phyloP scores from a whole-genome alignment of 1,140 invertebrate species.

The Conopomorpha cramerella region DNA sequence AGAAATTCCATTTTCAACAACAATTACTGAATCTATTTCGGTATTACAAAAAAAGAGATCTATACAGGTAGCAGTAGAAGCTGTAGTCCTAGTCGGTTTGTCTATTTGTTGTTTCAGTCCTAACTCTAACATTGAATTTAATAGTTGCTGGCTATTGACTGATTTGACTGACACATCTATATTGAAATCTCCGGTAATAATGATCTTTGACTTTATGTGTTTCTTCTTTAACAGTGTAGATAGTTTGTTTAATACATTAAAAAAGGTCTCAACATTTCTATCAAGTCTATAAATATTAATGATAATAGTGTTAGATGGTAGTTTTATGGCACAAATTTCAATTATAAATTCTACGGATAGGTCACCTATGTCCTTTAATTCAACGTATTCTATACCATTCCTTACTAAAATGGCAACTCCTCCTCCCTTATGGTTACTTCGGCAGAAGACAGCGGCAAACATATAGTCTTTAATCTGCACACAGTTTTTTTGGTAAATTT shows the following conservation, averaged over 20 bases:
- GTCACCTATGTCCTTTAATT: neutral
- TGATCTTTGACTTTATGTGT: neutral
- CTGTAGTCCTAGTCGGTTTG: neutral
- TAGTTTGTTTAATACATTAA: neutral
- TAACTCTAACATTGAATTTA: neutral
- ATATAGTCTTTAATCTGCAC: neutral
- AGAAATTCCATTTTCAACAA: conserved; percentile 3
- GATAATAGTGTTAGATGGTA: conserved; percentile 1
- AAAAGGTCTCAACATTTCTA: neutral
- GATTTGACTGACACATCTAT: neutral
- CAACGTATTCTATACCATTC: neutral
- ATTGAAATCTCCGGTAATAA: too few species aligned
- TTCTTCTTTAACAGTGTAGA: neutral
- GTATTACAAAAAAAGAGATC: conserved; percentile 1
- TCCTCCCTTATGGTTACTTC: neutral
- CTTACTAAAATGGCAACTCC: conserved; percentile 2
- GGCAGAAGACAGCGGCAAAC: conserved; percentile 1
- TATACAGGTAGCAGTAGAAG: neutral
- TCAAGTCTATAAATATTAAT: conserved; percentile 1
- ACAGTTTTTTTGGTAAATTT: neutral
- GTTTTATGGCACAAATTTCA: conserved; percentile 1
- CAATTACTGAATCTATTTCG: neutral
- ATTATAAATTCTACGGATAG: conserved; percentile 1
- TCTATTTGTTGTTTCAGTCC: conserved; percentile 1
- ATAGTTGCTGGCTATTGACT: neutral